These are phyloP conservation scores for Drosophila chauvacae DNA, from an alignment of 1,140 invertebrate species.

Conservation along the genomic window DNA sequence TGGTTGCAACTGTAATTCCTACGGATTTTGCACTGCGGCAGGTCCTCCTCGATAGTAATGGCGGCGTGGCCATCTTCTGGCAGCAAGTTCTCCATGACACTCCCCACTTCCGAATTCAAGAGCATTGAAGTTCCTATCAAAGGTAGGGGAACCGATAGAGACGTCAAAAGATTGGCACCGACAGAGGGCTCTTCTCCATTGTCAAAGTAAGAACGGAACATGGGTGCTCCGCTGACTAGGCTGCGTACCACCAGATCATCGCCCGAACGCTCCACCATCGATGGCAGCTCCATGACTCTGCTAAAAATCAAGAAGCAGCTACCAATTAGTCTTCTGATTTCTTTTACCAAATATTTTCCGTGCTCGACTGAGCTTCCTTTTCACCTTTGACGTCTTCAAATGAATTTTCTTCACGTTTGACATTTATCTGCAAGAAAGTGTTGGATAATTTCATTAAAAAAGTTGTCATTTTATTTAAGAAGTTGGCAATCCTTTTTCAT, in stretches of 20 bases:
- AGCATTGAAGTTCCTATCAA: not conserved
- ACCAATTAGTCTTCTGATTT: not conserved
- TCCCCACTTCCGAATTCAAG: not conserved
- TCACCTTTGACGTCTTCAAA: not conserved
- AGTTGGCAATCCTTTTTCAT: not conserved
- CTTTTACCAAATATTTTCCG: not conserved
- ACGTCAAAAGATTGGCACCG: slow-evolving; percentile 8
- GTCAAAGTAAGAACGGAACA: slow-evolving; percentile 36
- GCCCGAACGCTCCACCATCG: slow-evolving; percentile 87
- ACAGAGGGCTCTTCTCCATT: slow-evolving; percentile 2
- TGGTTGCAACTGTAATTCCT: slow-evolving; percentile 90
- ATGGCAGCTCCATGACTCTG: slow-evolving; percentile 86
- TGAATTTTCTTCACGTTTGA: slow-evolving; percentile 30
- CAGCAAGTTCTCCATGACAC: not conserved
- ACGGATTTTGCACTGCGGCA: slow-evolving; percentile 91
- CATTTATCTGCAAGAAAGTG: not conserved
- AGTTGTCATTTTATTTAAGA: not conserved
- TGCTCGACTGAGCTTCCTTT: slow-evolving; percentile 4
- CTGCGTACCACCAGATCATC: slow-evolving; percentile 86
- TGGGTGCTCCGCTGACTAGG: slow-evolving; percentile 85
- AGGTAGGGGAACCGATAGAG: not conserved
- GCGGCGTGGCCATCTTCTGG: not conserved
- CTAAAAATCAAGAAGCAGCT: not conserved
- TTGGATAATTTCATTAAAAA: not conserved
- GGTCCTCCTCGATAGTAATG: slow-evolving; percentile 84